Conservation (phyloP, 2,797 vertebrate genomes). For the Pachyuromys duprasi region DNA sequence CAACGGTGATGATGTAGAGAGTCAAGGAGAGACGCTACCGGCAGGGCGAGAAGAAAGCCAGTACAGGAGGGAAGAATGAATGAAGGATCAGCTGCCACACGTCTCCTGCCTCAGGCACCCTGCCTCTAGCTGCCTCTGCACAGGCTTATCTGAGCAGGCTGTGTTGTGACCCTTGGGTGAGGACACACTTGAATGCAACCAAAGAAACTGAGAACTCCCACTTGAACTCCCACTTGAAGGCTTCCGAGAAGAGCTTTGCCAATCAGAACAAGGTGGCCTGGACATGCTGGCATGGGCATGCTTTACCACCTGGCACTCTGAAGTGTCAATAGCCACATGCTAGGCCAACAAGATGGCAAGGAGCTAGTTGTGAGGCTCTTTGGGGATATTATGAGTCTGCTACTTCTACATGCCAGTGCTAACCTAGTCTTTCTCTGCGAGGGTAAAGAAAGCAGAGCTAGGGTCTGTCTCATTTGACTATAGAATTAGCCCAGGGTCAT, state of each 20-base stretch:
- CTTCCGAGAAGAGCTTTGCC: neutral
- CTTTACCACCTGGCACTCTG: neutral
- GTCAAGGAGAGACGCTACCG: neutral
- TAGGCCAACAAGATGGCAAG: conserved; percentile 21
- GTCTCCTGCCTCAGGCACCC: neutral
- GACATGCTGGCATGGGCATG: neutral
- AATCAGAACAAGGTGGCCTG: neutral
- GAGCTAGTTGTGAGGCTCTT: neutral
- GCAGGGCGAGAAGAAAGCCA: neutral
- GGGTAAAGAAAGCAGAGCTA: neutral
- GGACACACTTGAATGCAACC: neutral
- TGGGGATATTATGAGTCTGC: neutral
- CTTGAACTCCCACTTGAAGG: neutral
- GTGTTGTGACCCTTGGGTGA: neutral
- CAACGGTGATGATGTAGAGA: neutral
- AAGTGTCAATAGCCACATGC: neutral
- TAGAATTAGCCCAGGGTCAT: conserved; percentile 15
- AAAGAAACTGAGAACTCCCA: conserved; percentile 47
- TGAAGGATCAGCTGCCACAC: neutral
- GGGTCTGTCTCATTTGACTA: conserved; percentile 11
- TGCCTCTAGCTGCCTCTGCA: neutral
- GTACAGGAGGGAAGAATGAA: neutral
- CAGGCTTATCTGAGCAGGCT: conserved; percentile 17
- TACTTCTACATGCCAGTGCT: neutral
- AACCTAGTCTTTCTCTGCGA: neutral